Percentiles rank a stretch among this genome's conserved stretches.
These are phyloP conservation scores for Acanthopleura granulata DNA, from an alignment of 2,888 invertebrate genomes.

Conservation along the genomic window DNA sequence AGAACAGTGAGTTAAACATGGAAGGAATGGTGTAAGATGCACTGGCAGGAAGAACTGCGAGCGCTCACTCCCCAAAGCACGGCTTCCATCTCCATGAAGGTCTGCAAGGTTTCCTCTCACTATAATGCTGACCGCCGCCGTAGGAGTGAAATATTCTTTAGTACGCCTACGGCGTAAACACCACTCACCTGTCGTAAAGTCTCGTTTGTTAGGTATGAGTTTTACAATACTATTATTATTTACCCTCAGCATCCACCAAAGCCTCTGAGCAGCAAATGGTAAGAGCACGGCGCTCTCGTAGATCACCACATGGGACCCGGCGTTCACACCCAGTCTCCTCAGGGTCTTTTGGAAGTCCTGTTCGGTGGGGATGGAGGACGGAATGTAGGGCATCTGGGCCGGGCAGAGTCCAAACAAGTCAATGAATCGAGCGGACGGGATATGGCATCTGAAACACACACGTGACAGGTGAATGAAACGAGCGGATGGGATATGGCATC, in stretches of 20 bases:
- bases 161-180: too few relatives aligned
- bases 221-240: too few relatives aligned
- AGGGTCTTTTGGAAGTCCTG: background rate
- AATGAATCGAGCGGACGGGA: background rate
- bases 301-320: background rate
- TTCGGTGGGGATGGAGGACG: background rate
- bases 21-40: too few relatives aligned
- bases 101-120: too few relatives aligned
- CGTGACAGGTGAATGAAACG: background rate
- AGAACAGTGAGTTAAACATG: too few relatives aligned
- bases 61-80: too few relatives aligned
- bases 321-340: background rate
- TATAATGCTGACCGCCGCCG: too few relatives aligned
- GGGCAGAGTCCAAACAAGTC: background rate
- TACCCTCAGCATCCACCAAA: conserved; percentile 16
- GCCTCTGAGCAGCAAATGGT: background rate
- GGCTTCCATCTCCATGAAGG: too few relatives aligned
- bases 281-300: background rate
- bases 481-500: conserved; percentile 1
- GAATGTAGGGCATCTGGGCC: background rate
- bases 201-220: too few relatives aligned
- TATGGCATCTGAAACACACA: background rate
- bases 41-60: too few relatives aligned
- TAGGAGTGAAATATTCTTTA: too few relatives aligned
- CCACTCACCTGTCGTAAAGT: too few relatives aligned